Conservation (phyloP, 2,888 invertebrate species). For the Epsilonema sp. region DNA sequence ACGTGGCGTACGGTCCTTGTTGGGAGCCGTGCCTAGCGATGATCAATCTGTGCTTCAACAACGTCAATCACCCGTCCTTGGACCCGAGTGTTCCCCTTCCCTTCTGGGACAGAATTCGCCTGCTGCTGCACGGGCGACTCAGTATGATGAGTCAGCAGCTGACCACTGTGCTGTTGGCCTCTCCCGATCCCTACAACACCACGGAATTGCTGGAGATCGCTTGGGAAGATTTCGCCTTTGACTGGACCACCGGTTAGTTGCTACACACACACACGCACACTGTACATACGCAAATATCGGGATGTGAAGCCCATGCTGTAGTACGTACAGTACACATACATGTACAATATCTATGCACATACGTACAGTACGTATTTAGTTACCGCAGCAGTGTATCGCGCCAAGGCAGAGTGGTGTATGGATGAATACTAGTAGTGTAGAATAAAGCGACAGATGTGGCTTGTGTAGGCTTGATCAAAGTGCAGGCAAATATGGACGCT, state of each 20-base stretch:
- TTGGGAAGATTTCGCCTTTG: constrained; percentile 75
- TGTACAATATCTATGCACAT: too few relatives aligned
- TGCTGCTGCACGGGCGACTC: constrained; percentile 73
- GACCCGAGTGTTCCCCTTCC: constrained; percentile 83
- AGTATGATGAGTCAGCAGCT: constrained; percentile 67
- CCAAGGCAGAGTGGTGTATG: too few relatives aligned
- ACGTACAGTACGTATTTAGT: too few relatives aligned
- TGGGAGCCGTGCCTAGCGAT: constrained; percentile 87
- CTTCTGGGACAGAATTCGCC: constrained; percentile 89
- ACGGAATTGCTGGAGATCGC: constrained; percentile 97
- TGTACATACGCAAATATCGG: too few relatives aligned
- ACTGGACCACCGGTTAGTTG: constrained; percentile 76
- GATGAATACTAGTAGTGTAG: too few relatives aligned
- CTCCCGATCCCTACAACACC: constrained; percentile 90
- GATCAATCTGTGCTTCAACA: constrained; percentile 24
- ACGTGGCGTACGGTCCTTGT: constrained; percentile 90
- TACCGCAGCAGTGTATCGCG: too few relatives aligned
- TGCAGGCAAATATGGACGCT: constrained; percentile 79
- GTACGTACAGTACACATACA: too few relatives aligned
- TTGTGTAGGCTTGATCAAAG: neutral
- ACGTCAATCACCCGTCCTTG: constrained; percentile 42
- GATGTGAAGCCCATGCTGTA: too few relatives aligned
- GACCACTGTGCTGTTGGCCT: constrained; percentile 67
- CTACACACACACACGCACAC: too few relatives aligned
- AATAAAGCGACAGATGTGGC: too few relatives aligned